Base-by-base conservation (phyloP, 2,797 vertebrate species). In the Cetoscarus ocellatus region DNA sequence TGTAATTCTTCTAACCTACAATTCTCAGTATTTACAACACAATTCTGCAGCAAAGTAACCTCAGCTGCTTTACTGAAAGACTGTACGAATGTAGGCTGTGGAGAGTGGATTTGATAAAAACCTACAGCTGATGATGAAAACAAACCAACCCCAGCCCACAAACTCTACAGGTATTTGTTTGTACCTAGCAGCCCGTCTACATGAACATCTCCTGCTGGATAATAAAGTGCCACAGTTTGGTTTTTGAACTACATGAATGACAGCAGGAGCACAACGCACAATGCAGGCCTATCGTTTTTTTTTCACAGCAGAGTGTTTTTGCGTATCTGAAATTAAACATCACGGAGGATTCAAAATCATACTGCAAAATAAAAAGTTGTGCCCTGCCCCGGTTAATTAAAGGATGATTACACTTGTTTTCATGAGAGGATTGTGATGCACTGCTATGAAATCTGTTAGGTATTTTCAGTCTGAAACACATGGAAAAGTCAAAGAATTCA, bases 1-100 rank as follows among this genome's bases (percentile, higher is more conserved):
- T 95, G 92, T 88, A 91, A 95, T 94, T 94, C 93, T 93, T 91
- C 95, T 97, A 97, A 86, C 84, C 94, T 95, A 96, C 96, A 96
- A 94, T 95, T 95, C 87, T 93, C 93, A 91, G 75, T 95, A 95
- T 95, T 38, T 96, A 97, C 94, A 97, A 94, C 85, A 88, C 83
- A 86, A 84, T 92, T 91, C 91, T 84, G 88, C 90, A 91, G 91
- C 86, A 76, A 91, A 83, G 84, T 75, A 80, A 87, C 80, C 78
- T 86, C 76, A 58, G 68, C 68, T 77, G 80, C 72, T 79, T 79
- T 77, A 67, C 75, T 86, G 86, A 86, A 79, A 92, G 86, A 92
- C 84, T 76, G 74, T 84, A 84, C 76, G 56, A 13, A 79, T 70
- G 66, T 73, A 84, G 73, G 75, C 68, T 84, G 86, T 82, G 76